Evolutionary conservation across 2,113 vertebrate species (phyloP).

Genomic region (Harpagus bidentatus): DNA sequence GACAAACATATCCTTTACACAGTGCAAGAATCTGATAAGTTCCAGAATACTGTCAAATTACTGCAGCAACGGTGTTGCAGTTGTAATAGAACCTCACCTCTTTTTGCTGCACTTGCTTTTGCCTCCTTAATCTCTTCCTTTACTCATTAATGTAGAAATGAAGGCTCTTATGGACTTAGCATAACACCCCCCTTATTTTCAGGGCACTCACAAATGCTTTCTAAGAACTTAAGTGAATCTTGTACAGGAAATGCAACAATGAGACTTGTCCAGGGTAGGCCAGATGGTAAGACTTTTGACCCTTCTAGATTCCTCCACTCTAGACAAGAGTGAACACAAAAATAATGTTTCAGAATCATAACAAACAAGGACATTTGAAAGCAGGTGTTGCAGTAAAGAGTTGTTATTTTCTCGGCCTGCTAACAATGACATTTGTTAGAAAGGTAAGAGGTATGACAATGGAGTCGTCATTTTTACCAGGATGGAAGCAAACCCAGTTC

Average conservation of each 20-base stretch:
- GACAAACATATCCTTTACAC: background rate
- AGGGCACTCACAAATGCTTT: background rate
- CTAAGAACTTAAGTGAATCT: background rate
- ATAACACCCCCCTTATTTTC: background rate
- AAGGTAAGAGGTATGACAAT: background rate
- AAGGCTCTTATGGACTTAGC: background rate
- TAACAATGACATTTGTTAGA: background rate
- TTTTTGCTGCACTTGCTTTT: background rate
- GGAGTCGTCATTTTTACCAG: background rate
- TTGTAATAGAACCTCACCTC: background rate
- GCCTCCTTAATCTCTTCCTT: background rate
- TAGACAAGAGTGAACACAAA: background rate
- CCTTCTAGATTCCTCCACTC: background rate
- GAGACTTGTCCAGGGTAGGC: fast-evolving
- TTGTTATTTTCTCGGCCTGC: background rate
- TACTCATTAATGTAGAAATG: background rate
- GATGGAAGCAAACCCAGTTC: constrained; percentile 13
- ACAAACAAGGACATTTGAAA: background rate
- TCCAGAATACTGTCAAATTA: background rate
- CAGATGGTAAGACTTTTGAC: background rate
- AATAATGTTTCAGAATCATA: background rate
- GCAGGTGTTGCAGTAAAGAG: background rate
- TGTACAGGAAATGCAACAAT: background rate
- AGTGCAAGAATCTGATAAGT: background rate
- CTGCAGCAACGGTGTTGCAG: background rate